Conservation (phyloP, 2,888 invertebrate species). For the Antitype chi region DNA sequence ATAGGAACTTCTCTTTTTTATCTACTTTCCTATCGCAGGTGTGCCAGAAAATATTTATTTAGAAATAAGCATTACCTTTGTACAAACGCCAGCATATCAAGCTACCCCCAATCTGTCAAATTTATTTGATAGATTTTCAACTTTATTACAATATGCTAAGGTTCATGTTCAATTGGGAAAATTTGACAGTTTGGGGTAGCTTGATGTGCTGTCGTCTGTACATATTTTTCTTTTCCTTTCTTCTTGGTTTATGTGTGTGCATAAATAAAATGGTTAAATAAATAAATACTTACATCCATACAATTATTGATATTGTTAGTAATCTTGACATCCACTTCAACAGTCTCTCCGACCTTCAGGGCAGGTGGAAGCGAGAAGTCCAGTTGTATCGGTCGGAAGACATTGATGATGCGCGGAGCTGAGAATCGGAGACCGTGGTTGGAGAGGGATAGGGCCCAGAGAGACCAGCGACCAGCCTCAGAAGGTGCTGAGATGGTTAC, state of each 20-base stretch:
- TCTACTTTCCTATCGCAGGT: background rate
- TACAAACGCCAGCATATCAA: too few species aligned
- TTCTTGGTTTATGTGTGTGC: background rate
- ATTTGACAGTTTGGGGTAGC: too few species aligned
- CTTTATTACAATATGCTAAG: too few species aligned
- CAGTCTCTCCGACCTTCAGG: constrained; percentile 91
- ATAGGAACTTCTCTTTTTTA: background rate
- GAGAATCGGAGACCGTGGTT: constrained; percentile 90
- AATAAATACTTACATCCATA: constrained; percentile 91
- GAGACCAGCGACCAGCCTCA: constrained; percentile 92
- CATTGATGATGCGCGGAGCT: constrained; percentile 90
- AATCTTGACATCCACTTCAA: constrained; percentile 93
- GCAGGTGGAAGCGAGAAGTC: constrained; percentile 91
- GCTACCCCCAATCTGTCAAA: too few species aligned
- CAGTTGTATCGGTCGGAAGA: constrained; percentile 91
- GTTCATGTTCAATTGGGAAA: too few species aligned
- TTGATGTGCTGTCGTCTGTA: too few species aligned
- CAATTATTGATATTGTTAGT: constrained; percentile 93
- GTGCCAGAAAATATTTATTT: background rate
- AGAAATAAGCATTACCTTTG: background rate
- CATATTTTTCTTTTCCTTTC: background rate
- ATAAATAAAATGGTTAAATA: background rate
- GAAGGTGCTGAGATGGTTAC: constrained; percentile 91
- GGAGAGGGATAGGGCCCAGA: constrained; percentile 91
- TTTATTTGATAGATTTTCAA: too few species aligned